Base-by-base conservation (phyloP, 2,797 vertebrate species). In the Rhyacichthys aspro region DNA sequence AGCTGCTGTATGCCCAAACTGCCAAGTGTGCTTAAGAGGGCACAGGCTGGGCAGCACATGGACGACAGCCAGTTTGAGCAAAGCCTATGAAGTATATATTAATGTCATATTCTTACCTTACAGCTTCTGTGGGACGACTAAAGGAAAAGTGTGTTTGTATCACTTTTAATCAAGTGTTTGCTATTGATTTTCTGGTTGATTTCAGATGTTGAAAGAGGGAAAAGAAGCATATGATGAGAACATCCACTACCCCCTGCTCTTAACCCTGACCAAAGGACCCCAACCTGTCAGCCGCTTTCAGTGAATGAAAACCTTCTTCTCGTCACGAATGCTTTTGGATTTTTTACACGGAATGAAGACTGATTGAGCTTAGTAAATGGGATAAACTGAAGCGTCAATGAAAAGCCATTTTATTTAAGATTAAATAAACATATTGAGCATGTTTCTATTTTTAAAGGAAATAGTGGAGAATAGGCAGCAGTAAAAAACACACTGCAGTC, bases 181-280 rank as follows among this genome's bases (percentile, higher is more conserved):
- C 12, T 58, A 9, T 73, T 49, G 41, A 66, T 43, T 87, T 86
- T 39, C 18, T 39, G 50, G 1, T 10, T 53, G 37, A 28, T 52
- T 52, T 65, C 82, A 98, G 97, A 92, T 98, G 92, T 94, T 93
- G 90, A 91, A 89, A 36, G 95, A 95, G 84, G 94, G 93, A 62
- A 94, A 92, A 54, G 93, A 93, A 42, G 85, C 81, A 1, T 99
- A 98, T 32, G 96, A 99, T 32, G 95, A 96, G 84, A 95, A 97
- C 76, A 94, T 98, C 84, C 97, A 98, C 91, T 98, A 97, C 69
- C 97, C 96, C 63, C 85, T 95, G 81, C 94, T 98, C 81, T 86
- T 98, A 67, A 79, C 93, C 75, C 88, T 99, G 90, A 96, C 92
- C 80, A 94, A 92, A 82, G 88, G 73, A 67, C 78, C 86, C 66